Base-by-base conservation (phyloP, 2,113 vertebrate genomes). In the Oryzias javanicus region DNA sequence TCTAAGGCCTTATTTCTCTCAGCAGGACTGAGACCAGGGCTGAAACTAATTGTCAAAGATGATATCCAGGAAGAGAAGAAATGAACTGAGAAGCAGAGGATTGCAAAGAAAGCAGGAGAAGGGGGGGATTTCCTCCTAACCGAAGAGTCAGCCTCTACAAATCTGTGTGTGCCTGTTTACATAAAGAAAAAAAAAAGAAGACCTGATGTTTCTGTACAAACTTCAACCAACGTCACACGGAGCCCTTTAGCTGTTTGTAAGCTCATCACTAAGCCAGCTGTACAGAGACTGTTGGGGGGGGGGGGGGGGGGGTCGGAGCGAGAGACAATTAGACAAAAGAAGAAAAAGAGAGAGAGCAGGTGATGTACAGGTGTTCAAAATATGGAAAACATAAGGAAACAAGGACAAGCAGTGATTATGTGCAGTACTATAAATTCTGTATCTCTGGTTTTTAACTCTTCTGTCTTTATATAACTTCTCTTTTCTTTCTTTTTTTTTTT, bases 131-230 rank as follows among this genome's bases (percentile, higher is more conserved):
- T 22, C 54, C 54, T 27, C 19, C n/a, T 35, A 64, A 79, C 58
- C 54, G 71, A 74, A 66, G 66, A 82, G 91, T 92, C 92, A 92
- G 90, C 91, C 83, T 76, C 80, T 70, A 76, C 74, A 90, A 91
- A 96, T 94, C 93, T 94, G 92, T 94, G 94, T 98, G 95, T 98
- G 95, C 94, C 95, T 97, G 95, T 98, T 98, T 96, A 98, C 94
- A 96, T 92, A 91, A 93, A 69, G 76, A 58, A 64, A 57, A 63
- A 63, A 58, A 64, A 57, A 63, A 63, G 52, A 50, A 60, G 53
- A 69, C 8, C 56, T 48, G 59, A 71, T 66, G 74, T 83, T 93
- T 95, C 92, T 94, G 91, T 94, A 82, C 92, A 95, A 94, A 94
- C 92, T 93, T 92, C 93, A 92, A 93, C 94, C 91, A 72, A 85